A percentile compares a stretch with the other conserved stretches of the same genome.
phyloP scores from a whole-genome alignment of 2,113 vertebrate genomes.

The Nothoprocta perdicaria region DNA sequence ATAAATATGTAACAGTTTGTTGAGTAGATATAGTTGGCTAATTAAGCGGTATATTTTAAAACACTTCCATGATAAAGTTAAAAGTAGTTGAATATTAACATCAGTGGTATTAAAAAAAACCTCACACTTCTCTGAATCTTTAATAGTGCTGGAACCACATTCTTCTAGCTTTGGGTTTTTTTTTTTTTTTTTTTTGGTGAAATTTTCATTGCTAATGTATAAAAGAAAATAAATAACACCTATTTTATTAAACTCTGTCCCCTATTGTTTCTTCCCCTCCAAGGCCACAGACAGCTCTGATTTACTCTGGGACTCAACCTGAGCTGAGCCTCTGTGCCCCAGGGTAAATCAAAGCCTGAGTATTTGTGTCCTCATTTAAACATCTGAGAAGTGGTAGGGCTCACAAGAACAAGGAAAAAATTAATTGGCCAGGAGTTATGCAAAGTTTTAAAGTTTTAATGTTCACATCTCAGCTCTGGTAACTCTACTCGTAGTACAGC shows the following conservation, averaged over 20 bases:
- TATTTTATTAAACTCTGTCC: neutral
- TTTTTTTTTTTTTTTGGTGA: neutral
- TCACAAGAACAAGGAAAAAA: neutral
- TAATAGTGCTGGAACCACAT: neutral
- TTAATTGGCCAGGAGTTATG: neutral
- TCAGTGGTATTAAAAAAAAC: neutral
- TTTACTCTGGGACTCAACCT: neutral
- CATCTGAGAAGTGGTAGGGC: neutral
- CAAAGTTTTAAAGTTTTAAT: neutral
- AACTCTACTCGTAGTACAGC: neutral
- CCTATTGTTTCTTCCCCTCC: neutral
- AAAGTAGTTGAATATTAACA: neutral
- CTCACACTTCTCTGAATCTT: neutral
- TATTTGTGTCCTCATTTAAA: neutral
- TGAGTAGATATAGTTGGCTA: neutral
- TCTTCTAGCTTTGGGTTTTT: neutral
- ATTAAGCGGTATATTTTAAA: neutral
- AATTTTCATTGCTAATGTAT: neutral
- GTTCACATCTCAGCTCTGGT: neutral
- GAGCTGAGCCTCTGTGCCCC: neutral
- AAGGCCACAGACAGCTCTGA: neutral
- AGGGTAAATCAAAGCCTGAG: neutral
- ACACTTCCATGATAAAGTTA: neutral
- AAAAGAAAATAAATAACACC: neutral
- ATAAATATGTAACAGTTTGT: neutral